Evolutionary conservation across 2,888 invertebrate species (phyloP).

Genomic region (Drosophila macrospina): DNA sequence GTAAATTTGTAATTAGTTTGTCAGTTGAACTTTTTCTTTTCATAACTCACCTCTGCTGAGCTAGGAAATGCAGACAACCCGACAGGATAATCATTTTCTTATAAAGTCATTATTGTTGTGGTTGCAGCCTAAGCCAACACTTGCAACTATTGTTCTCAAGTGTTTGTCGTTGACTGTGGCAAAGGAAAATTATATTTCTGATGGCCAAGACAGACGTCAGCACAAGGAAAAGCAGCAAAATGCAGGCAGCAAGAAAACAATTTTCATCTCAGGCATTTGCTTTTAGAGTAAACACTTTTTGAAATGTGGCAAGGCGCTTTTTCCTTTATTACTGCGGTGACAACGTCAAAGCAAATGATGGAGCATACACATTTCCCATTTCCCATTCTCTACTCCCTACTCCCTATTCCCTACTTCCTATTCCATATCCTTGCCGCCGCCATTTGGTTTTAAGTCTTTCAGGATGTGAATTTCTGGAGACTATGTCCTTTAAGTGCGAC

Average conservation of each 20-base stretch:
- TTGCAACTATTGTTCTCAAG: constrained; percentile 70
- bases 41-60: constrained; percentile 45
- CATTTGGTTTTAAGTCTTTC: constrained; percentile 16
- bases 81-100: constrained; percentile 79
- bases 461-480: constrained; percentile 28
- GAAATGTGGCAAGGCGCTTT: constrained; percentile 58
- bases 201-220: constrained; percentile 55
- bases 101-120: constrained; percentile 78
- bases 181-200: constrained; percentile 69
- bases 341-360: constrained; percentile 66
- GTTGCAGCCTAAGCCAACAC: constrained; percentile 56
- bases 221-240: not conserved
- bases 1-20: constrained; percentile 24
- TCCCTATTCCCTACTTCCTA: not conserved
- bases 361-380: constrained; percentile 20
- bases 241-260: constrained; percentile 66
- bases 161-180: constrained; percentile 70
- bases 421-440: not conserved
- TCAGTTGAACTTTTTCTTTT: constrained; percentile 49
- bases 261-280: constrained; percentile 72
- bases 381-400: no score
- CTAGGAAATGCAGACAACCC: constrained; percentile 45
- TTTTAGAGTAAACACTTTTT: constrained; percentile 67
- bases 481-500: constrained; percentile 50
- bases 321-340: constrained; percentile 40